These are phyloP conservation scores for Tipula unca DNA, from an alignment of 2,888 invertebrate species.

Conservation along the genomic window DNA sequence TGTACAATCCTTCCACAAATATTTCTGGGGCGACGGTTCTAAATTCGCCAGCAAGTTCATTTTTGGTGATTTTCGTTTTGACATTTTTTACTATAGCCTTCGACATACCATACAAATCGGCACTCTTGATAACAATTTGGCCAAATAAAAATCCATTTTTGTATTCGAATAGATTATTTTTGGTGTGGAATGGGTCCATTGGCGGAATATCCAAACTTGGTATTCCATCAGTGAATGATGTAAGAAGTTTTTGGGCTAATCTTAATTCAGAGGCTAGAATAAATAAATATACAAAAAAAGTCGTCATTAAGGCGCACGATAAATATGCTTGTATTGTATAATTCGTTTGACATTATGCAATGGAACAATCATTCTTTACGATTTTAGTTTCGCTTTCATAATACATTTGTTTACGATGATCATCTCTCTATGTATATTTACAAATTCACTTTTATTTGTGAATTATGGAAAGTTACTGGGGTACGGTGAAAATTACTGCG, in stretches of 20 bases:
- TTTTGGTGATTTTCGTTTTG: conserved; percentile 48
- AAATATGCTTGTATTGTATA: no score
- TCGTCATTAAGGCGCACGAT: no score
- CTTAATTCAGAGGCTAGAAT: conserved; percentile 26
- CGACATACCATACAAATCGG: conserved; percentile 48
- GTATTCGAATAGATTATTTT: conserved; percentile 34
- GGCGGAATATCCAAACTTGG: conserved; percentile 36
- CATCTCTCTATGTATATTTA: no score
- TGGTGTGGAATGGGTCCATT: conserved; percentile 36
- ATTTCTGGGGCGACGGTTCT: conserved; percentile 49
- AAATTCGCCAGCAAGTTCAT: conserved; percentile 49
- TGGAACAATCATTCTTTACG: neutral
- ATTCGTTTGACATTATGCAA: neutral
- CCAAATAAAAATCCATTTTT: conserved; percentile 34
- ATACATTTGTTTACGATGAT: neutral
- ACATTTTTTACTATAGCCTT: conserved; percentile 48
- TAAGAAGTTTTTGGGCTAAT: conserved; percentile 46
- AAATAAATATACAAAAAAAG: neutral
- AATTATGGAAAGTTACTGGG: no score
- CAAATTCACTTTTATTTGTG: neutral
- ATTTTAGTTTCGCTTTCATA: neutral
- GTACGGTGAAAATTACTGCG: no score
- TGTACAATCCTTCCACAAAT: conserved; percentile 49
- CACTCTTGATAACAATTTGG: conserved; percentile 43
- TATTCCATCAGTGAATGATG: conserved; percentile 38